phyloP scores from a whole-genome alignment of 2,797 vertebrate species.

The Gobionotothen gibberifrons region DNA sequence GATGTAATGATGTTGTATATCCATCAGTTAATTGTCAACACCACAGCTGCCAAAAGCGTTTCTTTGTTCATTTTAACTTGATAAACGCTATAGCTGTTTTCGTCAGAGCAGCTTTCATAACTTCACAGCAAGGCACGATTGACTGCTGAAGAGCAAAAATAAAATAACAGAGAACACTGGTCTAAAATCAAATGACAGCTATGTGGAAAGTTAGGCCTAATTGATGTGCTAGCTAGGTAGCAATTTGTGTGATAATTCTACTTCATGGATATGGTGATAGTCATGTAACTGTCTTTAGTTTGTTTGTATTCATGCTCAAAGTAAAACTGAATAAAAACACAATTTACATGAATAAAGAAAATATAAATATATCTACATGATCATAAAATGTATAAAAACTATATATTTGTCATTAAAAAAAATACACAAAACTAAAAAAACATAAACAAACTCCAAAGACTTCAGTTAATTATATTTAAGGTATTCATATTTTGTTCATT shows the following conservation, averaged over 20 bases:
- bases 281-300: neutral
- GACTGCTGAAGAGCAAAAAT: neutral
- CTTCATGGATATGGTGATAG: neutral
- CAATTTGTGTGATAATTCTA: neutral
- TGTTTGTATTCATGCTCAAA: too few relatives aligned
- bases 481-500: too few relatives aligned
- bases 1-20: neutral
- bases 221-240: neutral
- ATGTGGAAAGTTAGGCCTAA: too few relatives aligned
- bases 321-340: too few relatives aligned
- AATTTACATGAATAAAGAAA: too few relatives aligned
- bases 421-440: too few relatives aligned
- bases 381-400: too few relatives aligned
- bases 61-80: neutral
- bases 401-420: too few relatives aligned
- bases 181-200: neutral
- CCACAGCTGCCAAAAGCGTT: neutral
- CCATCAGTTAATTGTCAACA: neutral
- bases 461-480: too few relatives aligned
- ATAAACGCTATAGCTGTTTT: neutral
- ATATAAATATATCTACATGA: too few relatives aligned
- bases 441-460: too few relatives aligned
- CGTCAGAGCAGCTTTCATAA: neutral
- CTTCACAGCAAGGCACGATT: neutral
- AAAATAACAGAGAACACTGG: neutral